phyloP scores from a whole-genome alignment of 1,140 invertebrate species.

The Bombus turneri region DNA sequence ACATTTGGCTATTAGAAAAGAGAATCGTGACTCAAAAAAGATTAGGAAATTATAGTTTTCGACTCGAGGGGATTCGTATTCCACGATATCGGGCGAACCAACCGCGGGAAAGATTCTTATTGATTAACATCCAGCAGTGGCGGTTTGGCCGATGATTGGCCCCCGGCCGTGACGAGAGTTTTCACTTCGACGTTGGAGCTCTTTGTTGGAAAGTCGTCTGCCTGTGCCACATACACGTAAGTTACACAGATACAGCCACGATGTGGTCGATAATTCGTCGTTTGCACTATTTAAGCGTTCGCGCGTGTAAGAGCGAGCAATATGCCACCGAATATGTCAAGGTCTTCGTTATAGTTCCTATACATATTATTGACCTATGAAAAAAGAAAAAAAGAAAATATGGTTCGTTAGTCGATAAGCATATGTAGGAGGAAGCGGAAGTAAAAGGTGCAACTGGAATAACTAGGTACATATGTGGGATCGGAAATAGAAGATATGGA shows the following conservation, averaged over 20 bases:
- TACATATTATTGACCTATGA: neutral
- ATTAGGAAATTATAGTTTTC: neutral
- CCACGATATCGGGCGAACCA: neutral
- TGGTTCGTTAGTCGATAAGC: neutral
- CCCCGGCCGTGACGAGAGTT: slow-evolving; percentile 25
- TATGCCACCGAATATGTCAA: slow-evolving; percentile 49
- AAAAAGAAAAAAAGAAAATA: slow-evolving; percentile 7
- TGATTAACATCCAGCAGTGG: slow-evolving; percentile 17
- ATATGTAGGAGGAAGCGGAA: neutral
- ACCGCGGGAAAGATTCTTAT: slow-evolving; percentile 26
- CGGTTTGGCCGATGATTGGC: slow-evolving; percentile 27
- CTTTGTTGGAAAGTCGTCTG: slow-evolving; percentile 23
- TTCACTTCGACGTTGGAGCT: neutral
- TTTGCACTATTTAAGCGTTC: slow-evolving; percentile 57
- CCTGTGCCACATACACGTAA: too few species aligned
- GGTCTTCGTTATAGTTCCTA: slow-evolving; percentile 28
- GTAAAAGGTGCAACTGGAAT: too few species aligned
- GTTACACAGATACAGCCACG: slow-evolving; percentile 15
- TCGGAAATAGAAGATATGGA: too few species aligned
- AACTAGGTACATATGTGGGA: too few species aligned
- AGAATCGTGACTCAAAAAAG: neutral
- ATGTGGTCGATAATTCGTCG: slow-evolving; percentile 50
- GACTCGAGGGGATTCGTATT: neutral
- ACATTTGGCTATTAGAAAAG: neutral
- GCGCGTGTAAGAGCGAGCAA: slow-evolving; percentile 42